Evolutionary conservation across 2,797 vertebrate genomes (phyloP), one percentile per base, ranked within the genome.

Genomic region (Clamator glandarius): DNA sequence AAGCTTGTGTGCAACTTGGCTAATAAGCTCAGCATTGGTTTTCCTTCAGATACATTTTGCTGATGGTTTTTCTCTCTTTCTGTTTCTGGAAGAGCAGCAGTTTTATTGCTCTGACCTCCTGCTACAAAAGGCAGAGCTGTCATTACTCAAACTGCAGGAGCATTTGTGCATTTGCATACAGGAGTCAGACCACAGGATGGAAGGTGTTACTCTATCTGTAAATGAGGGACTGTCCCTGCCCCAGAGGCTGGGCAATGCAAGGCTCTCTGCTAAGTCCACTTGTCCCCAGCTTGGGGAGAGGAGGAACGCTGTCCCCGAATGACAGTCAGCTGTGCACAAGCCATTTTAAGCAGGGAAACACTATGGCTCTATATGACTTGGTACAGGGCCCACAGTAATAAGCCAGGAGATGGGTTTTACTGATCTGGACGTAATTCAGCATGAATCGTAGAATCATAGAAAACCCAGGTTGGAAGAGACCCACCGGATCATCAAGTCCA

Each of bases 351-450:
- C 58, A 75, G 42, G 58, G 13, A 72, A 81, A 44, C 2, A 31
- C 20, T 2, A 25, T 81, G 69, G 54, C 54, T 83, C 3, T n/a
- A 0, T 12, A 21, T 16, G 54, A 16, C 73, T 66, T 93, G 77
- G 80, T 89, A 33, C 24, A 69, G 28, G 24, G 77, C 81, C 86
- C 78, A 69, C 23, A 55, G 0, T 39, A 72, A 63, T 50, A 55
- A 88, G 28, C 67, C 31, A 82, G 83, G 41, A 88, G 54, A 67
- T 31, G 58, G 66, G 58, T 79, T 94, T 88, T 88, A 90, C 80
- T 82, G 44, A 51, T 69, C 67, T 93, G 92, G 84, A 66, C 82
- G 68, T 55, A 76, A 82, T 73, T 93, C 77, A 95, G 66, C 62
- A 75, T 1, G 5, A 90, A 82, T n/a, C n/a, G n/a, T n/a, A n/a